phyloP scores from a whole-genome alignment of 1,140 invertebrate genomes.

The Lutraria rhynchaena region DNA sequence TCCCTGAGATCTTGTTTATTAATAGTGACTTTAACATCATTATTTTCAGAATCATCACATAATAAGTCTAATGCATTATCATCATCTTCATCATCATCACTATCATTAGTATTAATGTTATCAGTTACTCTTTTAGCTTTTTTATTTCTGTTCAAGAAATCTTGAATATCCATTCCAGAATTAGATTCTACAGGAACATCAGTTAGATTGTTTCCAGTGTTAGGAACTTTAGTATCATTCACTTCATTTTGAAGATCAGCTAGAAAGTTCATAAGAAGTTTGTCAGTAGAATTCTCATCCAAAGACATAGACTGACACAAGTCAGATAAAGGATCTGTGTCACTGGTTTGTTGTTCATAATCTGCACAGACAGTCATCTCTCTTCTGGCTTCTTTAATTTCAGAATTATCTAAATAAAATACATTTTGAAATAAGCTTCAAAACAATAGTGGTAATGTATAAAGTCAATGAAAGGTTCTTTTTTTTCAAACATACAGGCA shows the following conservation, averaged over 20 bases:
- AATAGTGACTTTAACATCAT: conserved; percentile 42
- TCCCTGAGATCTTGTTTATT: conserved; percentile 1
- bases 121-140: not conserved
- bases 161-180: conserved; percentile 32
- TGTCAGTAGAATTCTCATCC: conserved; percentile 47
- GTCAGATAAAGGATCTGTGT: not conserved
- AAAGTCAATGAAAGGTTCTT: too few relatives aligned
- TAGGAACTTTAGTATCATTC: conserved; percentile 3
- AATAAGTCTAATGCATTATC: conserved; percentile 18
- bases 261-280: conserved; percentile 50
- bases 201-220: not conserved
- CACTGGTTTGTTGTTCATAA: not conserved
- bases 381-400: not conserved
- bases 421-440: not conserved
- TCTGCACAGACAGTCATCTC: not conserved
- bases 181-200: not conserved
- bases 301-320: not conserved
- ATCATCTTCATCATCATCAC: conserved; percentile 34
- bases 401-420: not conserved
- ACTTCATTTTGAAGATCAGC: conserved; percentile 49
- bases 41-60: conserved; percentile 29
- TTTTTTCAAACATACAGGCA: too few relatives aligned
- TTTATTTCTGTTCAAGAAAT: conserved; percentile 44
- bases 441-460: too few relatives aligned
- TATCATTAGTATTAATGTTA: conserved; percentile 6